Base-by-base conservation (phyloP, 2,797 vertebrate genomes). In the Tapera naevia region DNA sequence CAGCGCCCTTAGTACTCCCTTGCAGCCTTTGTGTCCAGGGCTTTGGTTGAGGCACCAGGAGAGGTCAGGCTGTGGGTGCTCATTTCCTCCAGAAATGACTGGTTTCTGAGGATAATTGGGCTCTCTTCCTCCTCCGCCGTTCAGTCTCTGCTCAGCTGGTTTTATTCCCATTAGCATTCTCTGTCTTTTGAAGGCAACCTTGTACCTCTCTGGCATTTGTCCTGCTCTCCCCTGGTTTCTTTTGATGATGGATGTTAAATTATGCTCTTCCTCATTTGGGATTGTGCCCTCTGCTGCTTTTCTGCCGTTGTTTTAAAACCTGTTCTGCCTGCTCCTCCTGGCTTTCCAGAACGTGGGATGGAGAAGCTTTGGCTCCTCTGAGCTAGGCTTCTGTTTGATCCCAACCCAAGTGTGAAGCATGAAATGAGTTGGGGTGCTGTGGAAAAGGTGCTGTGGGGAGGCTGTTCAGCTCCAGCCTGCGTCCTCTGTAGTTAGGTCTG, bases 251-350 rank as follows among this genome's bases (percentile, higher is more conserved):
- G 71, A 67, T 91, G 71, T 80, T 91, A 30, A 91, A 30, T 27
- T 66, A 1, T 5, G 41, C 45, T 73, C 80, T 93, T 91, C 76
- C 57, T 91, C 7, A 39, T 66, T 82, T 72, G 80, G 82, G 73
- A 73, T 53, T 32, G 43, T 80, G 46, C 64, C 71, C 61, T 92
- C 57, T 86, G 2, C 57, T 67, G 15, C 35, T 75, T 67, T 57
- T 72, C 78, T 80, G 64, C 91, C 89, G 76, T 43, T 95, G 85
- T 51, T 92, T 61, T 50, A 37, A 71, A 93, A 93, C 93, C 89
- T 64, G 92, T 66, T 88, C 92, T 92, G 70, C 94, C 80, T 92
- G 91, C 64, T 96, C 50, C 51, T 95, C 91, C 62, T 73, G 92
- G 87, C 58, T 60, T 79, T 70, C 80, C 30, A 27, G 13, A 81